These are phyloP conservation scores for Dendroctonus valens DNA, from an alignment of 1,140 invertebrate genomes.

Conservation along the genomic window DNA sequence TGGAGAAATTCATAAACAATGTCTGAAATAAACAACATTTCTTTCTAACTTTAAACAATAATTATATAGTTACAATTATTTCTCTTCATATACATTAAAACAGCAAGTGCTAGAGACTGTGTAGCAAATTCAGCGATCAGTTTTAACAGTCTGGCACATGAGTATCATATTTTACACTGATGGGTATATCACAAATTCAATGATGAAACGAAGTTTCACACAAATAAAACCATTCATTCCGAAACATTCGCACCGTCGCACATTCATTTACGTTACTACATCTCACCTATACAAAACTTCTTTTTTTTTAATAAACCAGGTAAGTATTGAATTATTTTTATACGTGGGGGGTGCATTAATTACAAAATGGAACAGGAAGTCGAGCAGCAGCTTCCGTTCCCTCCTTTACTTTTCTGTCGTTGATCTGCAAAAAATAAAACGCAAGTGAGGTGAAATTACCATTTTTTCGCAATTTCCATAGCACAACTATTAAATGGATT, in stretches of 20 bases:
- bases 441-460: slow-evolving; percentile 1
- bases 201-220: slow-evolving; percentile 34
- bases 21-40: slow-evolving; percentile 28
- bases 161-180: slow-evolving; percentile 43
- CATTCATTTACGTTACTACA: slow-evolving; percentile 17
- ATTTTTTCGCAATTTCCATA: neutral
- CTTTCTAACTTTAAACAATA: slow-evolving; percentile 29
- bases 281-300: slow-evolving; percentile 4
- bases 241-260: slow-evolving; percentile 9
- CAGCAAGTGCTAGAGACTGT: slow-evolving; percentile 24
- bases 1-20: slow-evolving; percentile 26
- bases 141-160: slow-evolving; percentile 47
- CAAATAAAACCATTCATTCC: slow-evolving; percentile 36
- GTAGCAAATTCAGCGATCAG: slow-evolving; percentile 31
- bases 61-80: slow-evolving; percentile 23
- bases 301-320: slow-evolving; percentile 26
- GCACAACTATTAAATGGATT: neutral
- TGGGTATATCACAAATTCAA: slow-evolving; percentile 32
- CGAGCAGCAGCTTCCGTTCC: slow-evolving; percentile 88
- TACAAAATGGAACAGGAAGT: slow-evolving; percentile 90
- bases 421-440: slow-evolving; percentile 71
- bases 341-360: slow-evolving; percentile 43
- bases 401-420: slow-evolving; percentile 91
- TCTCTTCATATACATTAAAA: slow-evolving; percentile 38
- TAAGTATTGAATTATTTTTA: slow-evolving; percentile 29